These are phyloP conservation scores for Cynopterus sphinx DNA, from an alignment of 2,797 vertebrate genomes.

Conservation along the genomic window DNA sequence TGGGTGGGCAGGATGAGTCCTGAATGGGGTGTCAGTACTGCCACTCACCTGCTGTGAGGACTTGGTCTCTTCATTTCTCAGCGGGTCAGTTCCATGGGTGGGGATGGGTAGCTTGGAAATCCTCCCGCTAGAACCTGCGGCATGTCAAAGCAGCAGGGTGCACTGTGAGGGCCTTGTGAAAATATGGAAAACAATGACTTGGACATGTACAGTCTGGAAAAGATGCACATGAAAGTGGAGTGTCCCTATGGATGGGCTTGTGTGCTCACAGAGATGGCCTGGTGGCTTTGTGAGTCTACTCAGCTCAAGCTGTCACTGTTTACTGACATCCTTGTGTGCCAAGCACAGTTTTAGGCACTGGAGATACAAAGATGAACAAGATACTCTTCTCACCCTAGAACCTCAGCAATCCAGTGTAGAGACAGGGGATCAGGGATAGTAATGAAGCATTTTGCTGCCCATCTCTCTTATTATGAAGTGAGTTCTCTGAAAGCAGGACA, in stretches of 20 bases:
- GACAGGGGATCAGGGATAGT: neutral
- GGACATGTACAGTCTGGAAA: neutral
- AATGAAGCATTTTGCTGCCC: accelerated
- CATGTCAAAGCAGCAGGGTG: neutral
- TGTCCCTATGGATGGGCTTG: neutral
- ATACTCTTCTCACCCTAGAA: neutral
- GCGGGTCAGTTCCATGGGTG: neutral
- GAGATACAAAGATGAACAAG: neutral
- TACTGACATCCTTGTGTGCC: neutral
- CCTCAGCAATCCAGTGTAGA: neutral
- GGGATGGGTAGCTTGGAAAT: neutral
- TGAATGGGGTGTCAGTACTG: neutral
- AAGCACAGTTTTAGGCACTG: neutral
- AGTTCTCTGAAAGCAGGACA: neutral
- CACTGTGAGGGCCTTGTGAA: neutral
- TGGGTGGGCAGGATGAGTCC: neutral
- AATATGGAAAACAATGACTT: neutral
- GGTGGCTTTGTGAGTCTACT: neutral
- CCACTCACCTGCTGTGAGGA: neutral
- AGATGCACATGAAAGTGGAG: neutral
- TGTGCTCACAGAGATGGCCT: neutral
- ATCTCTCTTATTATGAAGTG: neutral
- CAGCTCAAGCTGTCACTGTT: neutral
- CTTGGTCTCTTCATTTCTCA: neutral
- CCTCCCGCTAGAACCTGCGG: neutral